Conservation (phyloP, 2,797 vertebrate species). For the Gobionotothen gibberifrons region DNA sequence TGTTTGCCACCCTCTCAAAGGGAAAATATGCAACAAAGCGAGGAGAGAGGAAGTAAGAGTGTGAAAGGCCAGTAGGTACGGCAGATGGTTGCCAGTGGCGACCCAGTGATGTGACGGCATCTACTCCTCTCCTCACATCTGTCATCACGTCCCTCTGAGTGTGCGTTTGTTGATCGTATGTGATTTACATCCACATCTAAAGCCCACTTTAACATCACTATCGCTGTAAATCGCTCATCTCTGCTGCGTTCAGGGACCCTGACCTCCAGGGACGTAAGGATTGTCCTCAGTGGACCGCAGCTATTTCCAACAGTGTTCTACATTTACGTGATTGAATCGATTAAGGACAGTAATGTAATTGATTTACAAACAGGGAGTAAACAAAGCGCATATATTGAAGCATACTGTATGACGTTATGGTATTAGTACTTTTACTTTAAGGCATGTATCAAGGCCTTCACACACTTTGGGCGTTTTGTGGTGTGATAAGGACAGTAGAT, state of each 20-base stretch:
- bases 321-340: not conserved
- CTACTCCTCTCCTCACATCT: slow-evolving; percentile 51
- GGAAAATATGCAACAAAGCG: not conserved
- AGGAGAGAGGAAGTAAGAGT: slow-evolving; percentile 18
- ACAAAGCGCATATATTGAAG: not conserved
- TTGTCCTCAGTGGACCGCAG: not conserved
- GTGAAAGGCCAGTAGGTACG: slow-evolving; percentile 31
- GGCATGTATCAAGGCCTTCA: too few relatives aligned
- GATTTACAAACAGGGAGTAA: not conserved
- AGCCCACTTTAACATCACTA: slow-evolving; percentile 35
- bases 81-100: slow-evolving; percentile 65
- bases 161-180: slow-evolving; percentile 36
- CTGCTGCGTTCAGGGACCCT: slow-evolving; percentile 14
- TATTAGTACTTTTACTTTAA: too few relatives aligned
- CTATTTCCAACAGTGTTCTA: not conserved
- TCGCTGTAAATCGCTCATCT: slow-evolving; percentile 15
- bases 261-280: slow-evolving; percentile 7
- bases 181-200: slow-evolving; percentile 62
- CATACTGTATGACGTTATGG: not conserved
- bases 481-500: too few relatives aligned
- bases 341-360: not conserved
- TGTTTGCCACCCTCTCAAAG: not conserved
- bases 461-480: too few relatives aligned
- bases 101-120: slow-evolving; percentile 42
- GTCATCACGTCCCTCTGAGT: slow-evolving; percentile 33